phyloP scores from a whole-genome alignment of 2,797 vertebrate genomes.

The Heteromormyrus szaboi region DNA sequence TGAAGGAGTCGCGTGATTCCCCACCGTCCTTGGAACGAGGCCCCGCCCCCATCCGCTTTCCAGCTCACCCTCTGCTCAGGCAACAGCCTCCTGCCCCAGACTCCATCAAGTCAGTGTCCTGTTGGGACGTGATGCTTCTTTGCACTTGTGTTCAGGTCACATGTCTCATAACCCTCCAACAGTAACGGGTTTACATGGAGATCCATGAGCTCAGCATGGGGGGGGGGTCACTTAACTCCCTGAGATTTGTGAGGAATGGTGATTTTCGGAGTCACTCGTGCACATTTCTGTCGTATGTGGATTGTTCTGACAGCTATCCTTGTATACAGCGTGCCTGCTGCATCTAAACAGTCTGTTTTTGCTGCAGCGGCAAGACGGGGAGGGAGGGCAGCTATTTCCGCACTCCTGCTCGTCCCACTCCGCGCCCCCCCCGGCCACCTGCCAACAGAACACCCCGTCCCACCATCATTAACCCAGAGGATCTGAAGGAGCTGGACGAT shows the following conservation, averaged over 20 bases:
- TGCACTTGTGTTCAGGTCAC: not conserved
- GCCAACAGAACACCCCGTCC: conserved; percentile 73
- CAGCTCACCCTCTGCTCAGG: conserved; percentile 78
- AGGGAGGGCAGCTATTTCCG: conserved; percentile 75
- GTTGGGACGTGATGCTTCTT: not conserved
- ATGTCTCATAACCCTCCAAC: not conserved
- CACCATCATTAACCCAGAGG: conserved; percentile 91
- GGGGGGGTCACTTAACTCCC: not conserved
- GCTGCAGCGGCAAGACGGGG: conserved; percentile 61
- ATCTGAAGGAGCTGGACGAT: conserved; percentile 91
- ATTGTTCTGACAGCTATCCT: not conserved
- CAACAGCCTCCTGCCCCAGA: conserved; percentile 72
- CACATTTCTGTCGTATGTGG: not conserved
- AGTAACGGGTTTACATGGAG: not conserved
- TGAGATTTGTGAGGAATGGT: not conserved
- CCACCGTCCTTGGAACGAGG: conserved; percentile 63
- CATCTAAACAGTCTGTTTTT: not conserved
- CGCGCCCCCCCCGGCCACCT: conserved; percentile 74
- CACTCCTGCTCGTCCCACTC: conserved; percentile 55
- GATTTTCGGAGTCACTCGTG: not conserved
- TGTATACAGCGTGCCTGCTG: no score
- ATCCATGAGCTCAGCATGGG: not conserved
- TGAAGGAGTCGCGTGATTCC: conserved; percentile 78
- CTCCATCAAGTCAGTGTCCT: conserved; percentile 60
- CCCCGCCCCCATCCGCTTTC: conserved; percentile 79